Percentiles rank a stretch among this genome's conserved stretches.
phyloP scores from a whole-genome alignment of 30 jellyfish, hydroid and myxozoan species.

The Turritopsis rubra region DNA sequence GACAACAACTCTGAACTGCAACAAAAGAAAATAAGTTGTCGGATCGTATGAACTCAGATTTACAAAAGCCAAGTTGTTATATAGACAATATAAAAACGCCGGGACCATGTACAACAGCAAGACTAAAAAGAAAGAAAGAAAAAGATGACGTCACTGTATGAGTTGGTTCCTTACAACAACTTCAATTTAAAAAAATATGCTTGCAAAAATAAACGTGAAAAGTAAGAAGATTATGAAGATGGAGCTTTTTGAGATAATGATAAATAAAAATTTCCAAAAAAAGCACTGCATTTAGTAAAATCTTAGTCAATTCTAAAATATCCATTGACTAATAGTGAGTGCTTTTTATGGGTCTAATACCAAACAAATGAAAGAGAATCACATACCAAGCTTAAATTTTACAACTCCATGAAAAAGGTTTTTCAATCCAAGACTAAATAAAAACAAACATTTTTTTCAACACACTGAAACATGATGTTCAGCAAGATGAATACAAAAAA shows the following conservation, averaged over 20 bases:
- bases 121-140: conserved; percentile 27
- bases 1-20: conserved; percentile 92
- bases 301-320: no score
- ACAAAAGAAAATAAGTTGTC: conserved; percentile 76
- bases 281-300: no score
- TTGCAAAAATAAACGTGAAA: no score
- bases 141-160: not conserved
- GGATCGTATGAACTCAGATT: conserved; percentile 93
- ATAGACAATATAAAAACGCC: conserved; percentile 76
- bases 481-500: no score
- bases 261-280: no score
- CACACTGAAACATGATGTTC: not conserved
- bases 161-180: no score
- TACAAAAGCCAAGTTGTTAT: conserved; percentile 88
- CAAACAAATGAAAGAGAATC: not conserved
- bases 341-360: not conserved
- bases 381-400: conserved; percentile 19
- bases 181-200: no score
- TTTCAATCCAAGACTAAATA: conserved; percentile 10
- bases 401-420: conserved; percentile 18
- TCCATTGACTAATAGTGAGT: no score
- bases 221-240: no score
- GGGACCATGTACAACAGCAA: conserved; percentile 83
- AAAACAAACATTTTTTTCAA: no score
- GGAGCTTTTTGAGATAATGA: no score